Base-by-base conservation (phyloP, 2,113 vertebrate genomes). In the Ictalurus furcatus region DNA sequence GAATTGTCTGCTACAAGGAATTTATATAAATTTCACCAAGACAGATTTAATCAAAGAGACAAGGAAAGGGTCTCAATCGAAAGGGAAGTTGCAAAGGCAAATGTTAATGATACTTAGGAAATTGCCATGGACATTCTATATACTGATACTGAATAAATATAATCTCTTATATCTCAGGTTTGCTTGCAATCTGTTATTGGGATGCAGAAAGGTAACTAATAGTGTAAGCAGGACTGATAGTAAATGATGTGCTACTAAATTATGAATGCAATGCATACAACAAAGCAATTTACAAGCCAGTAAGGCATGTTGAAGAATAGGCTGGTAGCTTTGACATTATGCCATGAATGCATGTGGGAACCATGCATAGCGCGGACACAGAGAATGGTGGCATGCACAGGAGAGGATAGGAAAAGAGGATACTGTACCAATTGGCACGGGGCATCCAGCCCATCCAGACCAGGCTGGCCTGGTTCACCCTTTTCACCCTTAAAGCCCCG, bases 391-490 rank as follows among this genome's bases (percentile, higher is more conserved):
- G 93, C 97, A 99, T 99, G 98, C 98, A 97, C 78, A 89, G 93
- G 91, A 96, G 94, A 95, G 93, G 96, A 89, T 94, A 97, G 97
- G 97, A 98, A 97, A 96, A 98, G 97, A 96, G 94, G 92, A 99
- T 99, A 99, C 98, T 99, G 98, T 99, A 99, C 98, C 98, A 99
- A 99, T 97, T 99, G 98, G 98, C 98, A 99, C 93, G 98, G 98
- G 97, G 98, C 98, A 97, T 99, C 98, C 97, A 99, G 97, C 97
- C 98, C 98, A 95, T 99, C 98, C 97, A 99, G 98, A 95, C 98
- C 98, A 96, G 98, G 98, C 93, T 99, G 98, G 95, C 98, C 98
- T 96, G 98, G 98, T 96, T 99, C 99, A 96, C 99, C 99, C 96
- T 99, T 99, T 97, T 99, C 98, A 98, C 99, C 98, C 98, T 99